phyloP scores from a whole-genome alignment of 2,113 vertebrate species.

The Eulemur macaco region DNA sequence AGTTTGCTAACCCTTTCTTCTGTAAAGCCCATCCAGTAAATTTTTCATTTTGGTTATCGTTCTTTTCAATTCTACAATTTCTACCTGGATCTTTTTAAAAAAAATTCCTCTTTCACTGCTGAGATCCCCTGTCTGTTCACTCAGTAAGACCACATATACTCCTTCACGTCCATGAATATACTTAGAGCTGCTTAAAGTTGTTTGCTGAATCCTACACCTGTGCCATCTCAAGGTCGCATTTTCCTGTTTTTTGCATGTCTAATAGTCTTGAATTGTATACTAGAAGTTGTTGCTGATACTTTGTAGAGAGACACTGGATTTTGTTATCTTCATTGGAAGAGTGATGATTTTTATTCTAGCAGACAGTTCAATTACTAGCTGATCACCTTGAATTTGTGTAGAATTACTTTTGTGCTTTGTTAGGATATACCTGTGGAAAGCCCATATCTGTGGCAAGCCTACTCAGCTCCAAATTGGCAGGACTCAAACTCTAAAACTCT shows the following conservation, averaged over 20 bases:
- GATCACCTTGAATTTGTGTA: constrained; percentile 18
- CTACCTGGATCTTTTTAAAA: not conserved
- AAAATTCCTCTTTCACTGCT: not conserved
- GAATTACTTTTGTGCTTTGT: constrained; percentile 10
- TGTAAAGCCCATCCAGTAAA: not conserved
- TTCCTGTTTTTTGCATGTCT: not conserved
- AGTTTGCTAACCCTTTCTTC: not conserved
- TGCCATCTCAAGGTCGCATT: not conserved
- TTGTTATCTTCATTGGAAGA: not conserved
- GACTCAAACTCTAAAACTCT: not conserved
- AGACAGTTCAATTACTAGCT: not conserved
- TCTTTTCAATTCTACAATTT: not conserved
- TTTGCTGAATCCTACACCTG: not conserved
- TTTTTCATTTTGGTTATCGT: not conserved
- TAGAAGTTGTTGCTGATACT: not conserved
- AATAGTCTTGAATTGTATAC: not conserved
- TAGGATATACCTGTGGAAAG: not conserved
- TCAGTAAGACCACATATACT: not conserved
- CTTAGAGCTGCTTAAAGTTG: not conserved
- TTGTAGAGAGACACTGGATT: not conserved
- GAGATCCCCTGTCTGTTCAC: not conserved
- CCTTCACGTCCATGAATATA: not conserved
- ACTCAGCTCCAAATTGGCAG: not conserved
- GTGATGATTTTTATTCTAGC: constrained; percentile 26
- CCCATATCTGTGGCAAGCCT: not conserved